Evolutionary conservation across 2,888 invertebrate species (phyloP).

Genomic region (Eilema caniola): DNA sequence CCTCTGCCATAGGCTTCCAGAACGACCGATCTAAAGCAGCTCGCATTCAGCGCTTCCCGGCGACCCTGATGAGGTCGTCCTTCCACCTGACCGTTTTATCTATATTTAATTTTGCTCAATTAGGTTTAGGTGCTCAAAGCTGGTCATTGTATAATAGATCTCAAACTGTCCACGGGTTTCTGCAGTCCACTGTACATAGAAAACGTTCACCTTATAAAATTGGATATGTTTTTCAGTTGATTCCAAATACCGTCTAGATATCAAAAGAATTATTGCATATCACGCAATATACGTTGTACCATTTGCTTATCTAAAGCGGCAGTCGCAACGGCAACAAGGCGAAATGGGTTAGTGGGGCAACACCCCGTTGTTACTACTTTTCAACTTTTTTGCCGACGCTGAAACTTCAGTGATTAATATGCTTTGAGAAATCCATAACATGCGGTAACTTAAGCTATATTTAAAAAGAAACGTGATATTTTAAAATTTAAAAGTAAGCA

Average conservation of each 20-base stretch:
- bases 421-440: not conserved
- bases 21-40: too few species aligned
- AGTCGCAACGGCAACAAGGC: constrained; percentile 30
- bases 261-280: constrained; percentile 22
- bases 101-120: too few species aligned
- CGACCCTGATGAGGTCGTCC: too few species aligned
- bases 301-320: constrained; percentile 41
- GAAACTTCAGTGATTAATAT: constrained; percentile 4
- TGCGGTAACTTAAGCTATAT: not conserved
- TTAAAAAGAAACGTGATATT: not conserved
- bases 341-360: constrained; percentile 44
- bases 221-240: not conserved
- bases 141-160: too few species aligned
- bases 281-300: constrained; percentile 25
- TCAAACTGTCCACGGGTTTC: too few species aligned
- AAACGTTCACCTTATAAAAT: too few species aligned
- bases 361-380: constrained; percentile 17
- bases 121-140: too few species aligned
- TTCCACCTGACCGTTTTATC: too few species aligned
- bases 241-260: constrained; percentile 14
- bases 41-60: too few species aligned
- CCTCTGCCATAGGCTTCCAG: too few species aligned
- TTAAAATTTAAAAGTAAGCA: not conserved
- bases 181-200: too few species aligned
- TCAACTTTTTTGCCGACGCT: constrained; percentile 5